Base-by-base conservation (phyloP, 2,888 invertebrate species). In the Melanargia galathea region DNA sequence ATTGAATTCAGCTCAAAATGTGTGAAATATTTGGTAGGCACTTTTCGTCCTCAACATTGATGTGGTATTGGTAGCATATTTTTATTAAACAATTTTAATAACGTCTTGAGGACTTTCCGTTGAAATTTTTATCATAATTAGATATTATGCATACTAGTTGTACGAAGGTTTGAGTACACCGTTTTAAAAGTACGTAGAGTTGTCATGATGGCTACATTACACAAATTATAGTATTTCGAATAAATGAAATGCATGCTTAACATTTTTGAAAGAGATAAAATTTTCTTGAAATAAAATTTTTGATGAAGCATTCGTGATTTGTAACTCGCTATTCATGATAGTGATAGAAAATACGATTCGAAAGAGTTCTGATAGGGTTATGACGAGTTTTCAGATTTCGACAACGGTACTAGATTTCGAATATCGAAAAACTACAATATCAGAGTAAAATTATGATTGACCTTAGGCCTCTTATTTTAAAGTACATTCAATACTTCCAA, bases 1-100 rank as follows among this genome's bases (percentile, higher is more conserved):
- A 54, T n/a, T n/a, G n/a, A n/a, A 49, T 62, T 73, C 76, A 79
- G 85, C 83, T 84, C 85, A 84, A 85, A 80, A 73, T 73, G 74
- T 77, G 75, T 78, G 74, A 80, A 77, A 70, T 77, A 75, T 72
- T 52, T 62, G n/a, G 72, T 43, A 71, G 66, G 67, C 75, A 77
- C 74, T 75, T 73, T 63, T 67, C 59, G 60, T 63, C 51, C 16
- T 62, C 59, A 59, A 40, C n/a, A 20, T 26, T 54, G 45, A 52
- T 46, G 13, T 58, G 51, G 46, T 65, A 60, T 60, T 38, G 30
- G 60, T 63, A 64, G 55, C 57, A 55, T 63, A 54, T 49, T 58
- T 60, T 63, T 49, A 63, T n/a, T n/a, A n/a, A n/a, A 60, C 63
- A 66, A 63, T 63, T 63, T 64, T 67, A 64, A 60, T n/a, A n/a